These are phyloP conservation scores for Morpho deidamia DNA, from an alignment of 2,888 invertebrate genomes.

Conservation along the genomic window DNA sequence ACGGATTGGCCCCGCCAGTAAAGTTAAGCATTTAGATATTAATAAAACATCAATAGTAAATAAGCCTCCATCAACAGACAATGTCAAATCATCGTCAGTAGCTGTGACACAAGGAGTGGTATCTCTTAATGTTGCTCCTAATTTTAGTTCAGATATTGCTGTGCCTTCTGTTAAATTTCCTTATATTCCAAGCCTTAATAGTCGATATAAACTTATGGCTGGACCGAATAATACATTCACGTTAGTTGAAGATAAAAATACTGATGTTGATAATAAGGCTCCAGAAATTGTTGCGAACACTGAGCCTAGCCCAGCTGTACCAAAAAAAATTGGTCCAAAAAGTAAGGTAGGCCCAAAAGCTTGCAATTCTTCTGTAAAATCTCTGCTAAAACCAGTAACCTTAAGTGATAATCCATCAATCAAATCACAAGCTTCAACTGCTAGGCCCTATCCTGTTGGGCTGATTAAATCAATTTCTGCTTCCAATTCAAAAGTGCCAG, in stretches of 20 bases:
- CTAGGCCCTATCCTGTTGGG: conserved; percentile 62
- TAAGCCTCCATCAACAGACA: conserved; percentile 20
- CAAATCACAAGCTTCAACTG: not conserved
- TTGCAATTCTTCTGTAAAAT: not conserved
- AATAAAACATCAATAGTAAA: conserved; percentile 19
- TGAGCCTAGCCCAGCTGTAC: not conserved
- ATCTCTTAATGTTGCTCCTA: conserved; percentile 7
- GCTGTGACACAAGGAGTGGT: conserved; percentile 13
- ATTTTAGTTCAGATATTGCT: not conserved
- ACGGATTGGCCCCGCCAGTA: conserved; percentile 64
- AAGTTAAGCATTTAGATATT: conserved; percentile 35
- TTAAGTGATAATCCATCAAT: conserved; percentile 12
- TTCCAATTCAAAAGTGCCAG: conserved; percentile 32
- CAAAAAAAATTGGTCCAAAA: not conserved
- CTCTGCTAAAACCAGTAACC: not conserved
- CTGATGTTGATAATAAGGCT: conserved; percentile 16
- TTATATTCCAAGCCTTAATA: conserved; percentile 44
- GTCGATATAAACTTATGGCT: conserved; percentile 56
- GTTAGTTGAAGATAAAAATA: conserved; percentile 47
- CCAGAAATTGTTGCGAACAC: not conserved
- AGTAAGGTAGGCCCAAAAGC: not conserved
- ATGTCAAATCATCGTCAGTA: not conserved
- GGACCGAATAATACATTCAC: conserved; percentile 65
- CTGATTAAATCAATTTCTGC: conserved; percentile 49
- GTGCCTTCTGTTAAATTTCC: conserved; percentile 45